Percentiles rank a stretch among this genome's conserved stretches.
Conservation (phyloP, 2,113 vertebrate species). For the Cyanoramphus novaezelandiae region DNA sequence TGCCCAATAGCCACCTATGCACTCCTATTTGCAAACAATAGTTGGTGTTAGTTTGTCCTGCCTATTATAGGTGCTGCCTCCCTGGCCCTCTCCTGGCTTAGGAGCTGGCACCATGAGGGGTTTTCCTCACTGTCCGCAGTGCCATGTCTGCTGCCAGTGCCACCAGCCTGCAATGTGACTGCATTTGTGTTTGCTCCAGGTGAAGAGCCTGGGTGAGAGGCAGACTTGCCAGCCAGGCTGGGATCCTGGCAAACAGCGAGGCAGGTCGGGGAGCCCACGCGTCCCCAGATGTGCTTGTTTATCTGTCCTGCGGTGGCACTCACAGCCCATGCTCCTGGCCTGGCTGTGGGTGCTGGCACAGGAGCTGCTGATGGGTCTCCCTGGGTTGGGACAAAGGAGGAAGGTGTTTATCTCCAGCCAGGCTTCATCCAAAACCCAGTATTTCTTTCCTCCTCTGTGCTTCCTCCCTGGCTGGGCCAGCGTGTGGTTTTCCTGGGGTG, state of each 20-base stretch:
- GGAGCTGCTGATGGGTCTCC: not conserved
- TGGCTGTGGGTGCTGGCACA: not conserved
- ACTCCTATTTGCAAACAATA: not conserved
- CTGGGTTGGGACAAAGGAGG: fast-evolving
- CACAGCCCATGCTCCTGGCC: not conserved
- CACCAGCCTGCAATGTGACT: fast-evolving
- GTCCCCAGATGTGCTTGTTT: not conserved
- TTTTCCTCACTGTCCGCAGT: not conserved
- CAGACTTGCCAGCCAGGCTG: not conserved
- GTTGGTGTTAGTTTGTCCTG: not conserved
- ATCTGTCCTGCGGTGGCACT: fast-evolving
- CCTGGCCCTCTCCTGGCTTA: fast-evolving
- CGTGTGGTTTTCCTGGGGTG: not conserved
- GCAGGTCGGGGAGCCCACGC: not conserved
- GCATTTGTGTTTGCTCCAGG: not conserved
- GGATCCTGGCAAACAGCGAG: not conserved
- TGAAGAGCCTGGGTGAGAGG: fast-evolving
- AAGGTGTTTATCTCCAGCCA: not conserved
- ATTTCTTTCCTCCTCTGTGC: slow-evolving; percentile 16
- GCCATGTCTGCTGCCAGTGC: not conserved
- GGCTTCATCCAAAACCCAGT: not conserved
- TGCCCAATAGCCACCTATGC: not conserved
- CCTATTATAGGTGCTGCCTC: not conserved
- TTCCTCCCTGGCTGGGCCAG: slow-evolving; percentile 14
- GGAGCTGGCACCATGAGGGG: not conserved